Evolutionary conservation across 2,113 vertebrate species (phyloP).

Genomic region (Peromyscus californicus): DNA sequence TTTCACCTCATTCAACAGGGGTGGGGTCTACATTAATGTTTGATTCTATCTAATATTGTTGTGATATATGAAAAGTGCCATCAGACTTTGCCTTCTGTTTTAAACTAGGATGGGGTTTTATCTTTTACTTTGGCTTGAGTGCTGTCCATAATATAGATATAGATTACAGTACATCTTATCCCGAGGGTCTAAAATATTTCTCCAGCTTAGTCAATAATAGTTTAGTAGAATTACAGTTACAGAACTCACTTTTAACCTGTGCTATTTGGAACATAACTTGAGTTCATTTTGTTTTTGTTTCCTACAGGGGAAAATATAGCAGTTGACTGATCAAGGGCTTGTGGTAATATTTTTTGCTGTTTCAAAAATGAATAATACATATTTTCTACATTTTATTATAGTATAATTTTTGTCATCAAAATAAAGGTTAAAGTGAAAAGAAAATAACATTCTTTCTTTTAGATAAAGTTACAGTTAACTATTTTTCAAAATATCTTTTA

Average conservation of each 20-base stretch:
- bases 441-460: neutral
- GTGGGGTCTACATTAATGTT: conserved; percentile 89
- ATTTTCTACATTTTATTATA: conserved; percentile 84
- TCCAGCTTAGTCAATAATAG: conserved; percentile 86
- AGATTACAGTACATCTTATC: conserved; percentile 81
- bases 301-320: conserved; percentile 76
- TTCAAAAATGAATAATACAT: conserved; percentile 89
- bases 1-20: conserved; percentile 88
- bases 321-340: conserved; percentile 84
- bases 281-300: conserved; percentile 75
- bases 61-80: conserved; percentile 86
- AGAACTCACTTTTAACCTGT: conserved; percentile 82
- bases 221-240: conserved; percentile 82
- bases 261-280: conserved; percentile 85
- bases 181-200: conserved; percentile 79
- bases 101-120: conserved; percentile 34
- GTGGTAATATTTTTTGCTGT: conserved; percentile 88
- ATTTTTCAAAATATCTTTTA: neutral
- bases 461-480: neutral
- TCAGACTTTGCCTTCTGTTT: conserved; percentile 88
- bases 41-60: conserved; percentile 90
- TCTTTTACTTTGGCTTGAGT: neutral
- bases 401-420: conserved; percentile 82
- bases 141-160: neutral
- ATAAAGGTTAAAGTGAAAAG: neutral